A percentile compares a stretch with the other conserved stretches of the same genome.
Evolutionary conservation across 2,113 vertebrate species (phyloP).

Genomic region (Corapipo altera): DNA sequence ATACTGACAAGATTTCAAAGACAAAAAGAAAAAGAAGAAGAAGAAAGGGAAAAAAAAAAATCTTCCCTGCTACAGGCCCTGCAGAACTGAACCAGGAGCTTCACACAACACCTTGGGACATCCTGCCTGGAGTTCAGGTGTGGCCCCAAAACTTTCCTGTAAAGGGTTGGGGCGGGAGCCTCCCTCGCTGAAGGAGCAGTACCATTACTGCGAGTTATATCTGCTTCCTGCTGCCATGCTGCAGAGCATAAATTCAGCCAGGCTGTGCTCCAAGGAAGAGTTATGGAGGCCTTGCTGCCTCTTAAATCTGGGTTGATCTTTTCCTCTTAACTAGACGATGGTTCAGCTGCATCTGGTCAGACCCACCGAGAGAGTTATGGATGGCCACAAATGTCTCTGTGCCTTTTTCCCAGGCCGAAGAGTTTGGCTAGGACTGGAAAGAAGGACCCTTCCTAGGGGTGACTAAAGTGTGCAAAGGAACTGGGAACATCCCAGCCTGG

Average conservation of each 20-base stretch:
- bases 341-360: conserved; percentile 25
- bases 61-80: not conserved
- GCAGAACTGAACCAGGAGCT: not conserved
- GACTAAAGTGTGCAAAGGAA: accelerated
- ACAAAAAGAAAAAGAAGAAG: conserved; percentile 16
- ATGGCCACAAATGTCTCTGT: not conserved
- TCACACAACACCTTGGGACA: accelerated
- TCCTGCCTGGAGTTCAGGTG: accelerated
- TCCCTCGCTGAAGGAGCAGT: not conserved
- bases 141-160: not conserved
- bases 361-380: not conserved
- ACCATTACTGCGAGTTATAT: accelerated
- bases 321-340: conserved; percentile 12
- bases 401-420: not conserved
- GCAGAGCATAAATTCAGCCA: not conserved
- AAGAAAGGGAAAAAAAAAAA: not conserved
- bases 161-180: not conserved
- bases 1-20: conserved; percentile 69
- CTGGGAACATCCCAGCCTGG: not conserved
- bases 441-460: not conserved
- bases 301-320: conserved; percentile 36
- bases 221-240: not conserved
- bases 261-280: conserved; percentile 22
- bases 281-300: conserved; percentile 41
- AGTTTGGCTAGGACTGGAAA: not conserved